Conservation (phyloP, 2,888 invertebrate species). For the Mesoligia furuncula region DNA sequence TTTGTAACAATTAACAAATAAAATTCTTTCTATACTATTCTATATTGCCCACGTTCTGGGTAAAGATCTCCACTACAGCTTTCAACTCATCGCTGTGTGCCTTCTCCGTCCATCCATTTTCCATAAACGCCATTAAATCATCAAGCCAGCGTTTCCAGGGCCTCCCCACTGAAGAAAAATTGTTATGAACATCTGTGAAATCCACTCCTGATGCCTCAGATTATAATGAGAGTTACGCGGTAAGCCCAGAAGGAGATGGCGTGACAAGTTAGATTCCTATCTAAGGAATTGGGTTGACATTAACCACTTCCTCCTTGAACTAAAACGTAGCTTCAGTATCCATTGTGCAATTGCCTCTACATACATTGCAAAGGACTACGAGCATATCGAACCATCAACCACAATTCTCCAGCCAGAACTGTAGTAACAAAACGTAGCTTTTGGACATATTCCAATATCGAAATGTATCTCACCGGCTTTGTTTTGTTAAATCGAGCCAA, state of each 20-base stretch:
- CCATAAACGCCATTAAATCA: not conserved
- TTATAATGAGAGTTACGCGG: not conserved
- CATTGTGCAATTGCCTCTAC: conserved; percentile 9
- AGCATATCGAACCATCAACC: conserved; percentile 37
- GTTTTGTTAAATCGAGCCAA: conserved; percentile 66
- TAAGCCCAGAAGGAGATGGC: not conserved
- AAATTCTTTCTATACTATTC: too few relatives aligned
- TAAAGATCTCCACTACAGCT: too few relatives aligned
- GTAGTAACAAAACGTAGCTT: conserved; percentile 46
- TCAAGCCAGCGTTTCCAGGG: not conserved
- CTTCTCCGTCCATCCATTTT: not conserved
- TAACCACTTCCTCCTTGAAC: not conserved
- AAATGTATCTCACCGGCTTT: conserved; percentile 53
- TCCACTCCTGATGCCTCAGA: not conserved
- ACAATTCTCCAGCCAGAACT: conserved; percentile 32
- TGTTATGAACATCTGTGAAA: not conserved
- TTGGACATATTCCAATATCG: conserved; percentile 66
- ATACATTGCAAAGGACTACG: conserved; percentile 15
- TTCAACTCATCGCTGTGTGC: too few relatives aligned
- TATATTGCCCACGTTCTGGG: too few relatives aligned
- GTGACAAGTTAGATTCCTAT: not conserved
- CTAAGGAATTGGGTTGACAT: not conserved
- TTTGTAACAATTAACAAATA: not conserved
- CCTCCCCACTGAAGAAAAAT: not conserved
- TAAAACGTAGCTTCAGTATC: not conserved